Evolutionary conservation across 2,113 vertebrate species (phyloP).

Genomic region (Pelodiscus sinensis): DNA sequence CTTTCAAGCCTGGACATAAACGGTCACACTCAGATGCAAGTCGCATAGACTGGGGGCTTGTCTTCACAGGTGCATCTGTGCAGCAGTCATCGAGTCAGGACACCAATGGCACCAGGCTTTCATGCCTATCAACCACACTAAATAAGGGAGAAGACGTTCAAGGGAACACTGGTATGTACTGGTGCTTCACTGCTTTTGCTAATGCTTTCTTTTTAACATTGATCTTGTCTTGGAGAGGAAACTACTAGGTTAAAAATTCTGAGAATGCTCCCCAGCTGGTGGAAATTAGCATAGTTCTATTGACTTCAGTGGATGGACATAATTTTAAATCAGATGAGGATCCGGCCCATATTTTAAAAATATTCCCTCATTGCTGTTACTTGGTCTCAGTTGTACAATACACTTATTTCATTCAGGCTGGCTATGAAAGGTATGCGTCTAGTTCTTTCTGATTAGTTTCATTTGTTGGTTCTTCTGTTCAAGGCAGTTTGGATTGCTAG

Average conservation of each 20-base stretch:
- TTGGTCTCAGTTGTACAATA: background rate
- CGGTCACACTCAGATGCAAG: constrained; percentile 89
- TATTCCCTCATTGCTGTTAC: background rate
- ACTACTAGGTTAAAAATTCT: background rate
- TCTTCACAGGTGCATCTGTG: constrained; percentile 68
- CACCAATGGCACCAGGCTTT: constrained; percentile 57
- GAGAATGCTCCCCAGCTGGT: background rate
- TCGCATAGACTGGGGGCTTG: constrained; percentile 76
- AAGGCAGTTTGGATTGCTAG: background rate
- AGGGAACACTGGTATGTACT: constrained; percentile 87
- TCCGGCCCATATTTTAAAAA: background rate
- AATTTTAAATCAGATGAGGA: background rate
- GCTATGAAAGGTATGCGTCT: background rate
- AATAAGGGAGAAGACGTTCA: constrained; percentile 84
- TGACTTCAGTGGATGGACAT: background rate
- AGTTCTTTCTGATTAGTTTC: background rate
- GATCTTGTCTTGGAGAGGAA: background rate
- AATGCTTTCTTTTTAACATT: background rate
- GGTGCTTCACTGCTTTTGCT: background rate
- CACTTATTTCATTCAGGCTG: background rate
- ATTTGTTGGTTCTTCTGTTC: background rate
- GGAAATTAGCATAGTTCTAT: background rate
- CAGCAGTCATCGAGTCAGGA: constrained; percentile 65
- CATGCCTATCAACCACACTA: constrained; percentile 80
- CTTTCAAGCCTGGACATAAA: constrained; percentile 91